Percentiles rank a stretch among this genome's conserved stretches.
These are phyloP conservation scores for Bellardia bayeri DNA, from an alignment of 2,888 invertebrate species.

Conservation along the genomic window DNA sequence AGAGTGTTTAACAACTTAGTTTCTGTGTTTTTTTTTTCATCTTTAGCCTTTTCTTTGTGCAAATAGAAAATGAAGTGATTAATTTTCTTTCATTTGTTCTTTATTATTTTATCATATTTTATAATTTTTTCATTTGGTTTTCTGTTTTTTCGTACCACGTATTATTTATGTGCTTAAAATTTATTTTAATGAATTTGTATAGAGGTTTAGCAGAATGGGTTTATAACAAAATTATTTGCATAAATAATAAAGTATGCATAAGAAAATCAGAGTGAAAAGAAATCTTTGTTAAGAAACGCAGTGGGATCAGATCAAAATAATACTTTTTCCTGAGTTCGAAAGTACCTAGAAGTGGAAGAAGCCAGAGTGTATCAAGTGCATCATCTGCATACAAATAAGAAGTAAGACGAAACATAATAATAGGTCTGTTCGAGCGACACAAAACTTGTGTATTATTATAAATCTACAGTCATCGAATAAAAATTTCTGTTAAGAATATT, in stretches of 20 bases:
- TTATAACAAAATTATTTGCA: slow-evolving; percentile 35
- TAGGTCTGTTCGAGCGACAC: too few relatives aligned
- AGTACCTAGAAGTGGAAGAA: too few relatives aligned
- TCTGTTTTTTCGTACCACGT: slow-evolving; percentile 23
- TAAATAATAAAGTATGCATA: slow-evolving; percentile 32
- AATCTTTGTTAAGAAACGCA: slow-evolving; percentile 6
- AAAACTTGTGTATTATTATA: too few relatives aligned
- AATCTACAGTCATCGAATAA: too few relatives aligned
- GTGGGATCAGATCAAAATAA: neutral
- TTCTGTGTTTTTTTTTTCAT: neutral
- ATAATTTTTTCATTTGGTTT: slow-evolving; percentile 34
- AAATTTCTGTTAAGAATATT: too few relatives aligned
- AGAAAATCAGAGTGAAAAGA: slow-evolving; percentile 12
- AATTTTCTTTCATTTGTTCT: slow-evolving; percentile 58
- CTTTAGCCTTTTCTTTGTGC: neutral
- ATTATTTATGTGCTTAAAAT: slow-evolving; percentile 57
- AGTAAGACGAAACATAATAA: too few relatives aligned
- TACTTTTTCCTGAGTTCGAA: neutral
- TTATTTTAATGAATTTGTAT: slow-evolving; percentile 45
- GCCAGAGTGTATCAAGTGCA: too few relatives aligned
- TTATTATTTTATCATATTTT: slow-evolving; percentile 48
- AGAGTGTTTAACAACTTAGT: neutral
- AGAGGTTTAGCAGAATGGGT: slow-evolving; percentile 34
- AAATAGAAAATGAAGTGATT: slow-evolving; percentile 37
- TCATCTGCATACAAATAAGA: too few relatives aligned